Evolutionary conservation across 2,888 invertebrate genomes (phyloP), one percentile per base, ranked within the genome.

Genomic region (Geophilus truncorum): DNA sequence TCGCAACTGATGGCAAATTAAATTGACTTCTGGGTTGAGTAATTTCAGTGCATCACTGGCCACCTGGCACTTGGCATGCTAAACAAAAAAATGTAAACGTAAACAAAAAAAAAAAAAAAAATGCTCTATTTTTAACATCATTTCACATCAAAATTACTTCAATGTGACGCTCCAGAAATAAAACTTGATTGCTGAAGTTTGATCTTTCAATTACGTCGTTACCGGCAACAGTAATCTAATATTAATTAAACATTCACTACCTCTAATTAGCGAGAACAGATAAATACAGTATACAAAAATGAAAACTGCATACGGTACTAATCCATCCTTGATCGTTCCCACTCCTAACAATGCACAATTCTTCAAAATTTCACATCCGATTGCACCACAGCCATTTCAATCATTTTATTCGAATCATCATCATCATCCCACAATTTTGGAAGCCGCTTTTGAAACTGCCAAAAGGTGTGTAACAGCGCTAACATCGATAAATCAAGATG

Each of bases 301-400:
- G 18, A 23, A 57, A 57, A 23, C 18, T 45, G 12, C 45, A 45
- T 45, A 45, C 45, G n/a, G n/a, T n/a, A n/a, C n/a, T 7, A 4
- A 7, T 57, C 57, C 57, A 2, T 36, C 77, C 25, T 77, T n/a
- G n/a, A n/a, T 32, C 18, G 77, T 28, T n/a, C n/a, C 77, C 7
- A 77, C 36, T 12, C 77, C 77, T 10, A 36, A 10, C 12, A 36
- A 3, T 2, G 81, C 78, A 21, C 57, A 57, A 62, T 81, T 81
- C 36, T 79, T 78, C 28, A 81, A 32, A 30, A 81, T 80, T 80
- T 81, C 81, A 80, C 81, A 81, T 10, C 81, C 81, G 62, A 81
- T 79, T 23, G 81, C 81, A 12, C 81, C 81, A 62, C 81, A 81
- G 15, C 81, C 81, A 28, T n/a, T 70, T 51, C 5, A 30, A 51